Conservation (phyloP, 2,797 vertebrate species). For the Orestias chungarensis region DNA sequence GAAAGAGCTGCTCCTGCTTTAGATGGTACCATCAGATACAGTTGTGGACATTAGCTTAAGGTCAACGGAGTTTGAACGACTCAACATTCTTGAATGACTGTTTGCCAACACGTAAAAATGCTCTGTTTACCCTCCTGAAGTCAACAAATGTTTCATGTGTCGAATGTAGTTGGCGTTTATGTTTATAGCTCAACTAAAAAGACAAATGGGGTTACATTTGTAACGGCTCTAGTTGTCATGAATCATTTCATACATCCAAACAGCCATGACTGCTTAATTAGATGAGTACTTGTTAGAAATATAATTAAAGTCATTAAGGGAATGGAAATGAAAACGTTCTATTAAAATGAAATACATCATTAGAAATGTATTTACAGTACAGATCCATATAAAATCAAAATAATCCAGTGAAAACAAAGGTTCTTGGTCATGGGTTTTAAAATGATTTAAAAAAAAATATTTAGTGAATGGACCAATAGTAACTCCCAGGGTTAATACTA, state of each 20-base stretch:
- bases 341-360: neutral
- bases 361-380: neutral
- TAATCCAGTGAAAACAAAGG: neutral
- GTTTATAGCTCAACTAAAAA: slow-evolving; percentile 23
- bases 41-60: slow-evolving; percentile 15
- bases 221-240: neutral
- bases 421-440: neutral
- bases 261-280: neutral
- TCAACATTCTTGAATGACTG: neutral
- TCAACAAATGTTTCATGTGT: slow-evolving; percentile 29
- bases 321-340: neutral
- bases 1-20: slow-evolving; percentile 27
- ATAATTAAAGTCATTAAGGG: neutral
- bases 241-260: neutral
- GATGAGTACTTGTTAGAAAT: neutral
- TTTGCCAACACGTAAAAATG: slow-evolving; percentile 8
- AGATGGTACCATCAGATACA: slow-evolving; percentile 29
- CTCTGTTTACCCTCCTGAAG: slow-evolving; percentile 17
- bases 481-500: neutral
- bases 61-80: slow-evolving; percentile 13
- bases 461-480: neutral
- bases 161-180: slow-evolving; percentile 17
- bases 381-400: neutral
- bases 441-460: neutral
- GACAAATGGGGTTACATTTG: neutral